A percentile compares a stretch with the other conserved stretches of the same genome.
phyloP scores from a whole-genome alignment of 2,888 invertebrate genomes.

The Scrobipalpa atriplicella region DNA sequence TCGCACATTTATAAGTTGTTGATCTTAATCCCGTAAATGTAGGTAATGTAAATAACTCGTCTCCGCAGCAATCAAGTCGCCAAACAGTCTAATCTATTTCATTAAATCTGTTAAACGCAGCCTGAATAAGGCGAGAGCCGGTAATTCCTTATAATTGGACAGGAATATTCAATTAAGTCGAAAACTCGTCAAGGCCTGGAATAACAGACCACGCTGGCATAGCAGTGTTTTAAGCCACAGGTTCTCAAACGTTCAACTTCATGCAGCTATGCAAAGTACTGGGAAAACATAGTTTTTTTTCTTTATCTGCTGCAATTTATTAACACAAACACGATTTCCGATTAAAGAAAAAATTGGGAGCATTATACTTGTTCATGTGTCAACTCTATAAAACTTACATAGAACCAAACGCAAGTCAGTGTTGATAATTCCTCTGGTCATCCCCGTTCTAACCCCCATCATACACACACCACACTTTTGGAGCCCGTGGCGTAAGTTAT shows the following conservation, averaged over 20 bases:
- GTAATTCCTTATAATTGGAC: slow-evolving; percentile 39
- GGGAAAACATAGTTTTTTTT: too few relatives aligned
- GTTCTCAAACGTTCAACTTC: neutral
- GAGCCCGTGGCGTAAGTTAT: slow-evolving; percentile 55
- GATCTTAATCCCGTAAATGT: neutral
- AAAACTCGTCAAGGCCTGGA: slow-evolving; percentile 51
- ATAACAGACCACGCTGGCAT: slow-evolving; percentile 49
- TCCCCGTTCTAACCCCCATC: neutral
- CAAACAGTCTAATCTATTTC: slow-evolving; percentile 28
- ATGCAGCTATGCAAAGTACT: neutral
- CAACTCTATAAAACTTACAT: too few relatives aligned
- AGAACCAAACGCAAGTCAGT: too few relatives aligned
- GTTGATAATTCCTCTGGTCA: too few relatives aligned
- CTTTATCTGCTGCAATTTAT: too few relatives aligned
- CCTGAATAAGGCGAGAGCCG: slow-evolving; percentile 15
- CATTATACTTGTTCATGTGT: too few relatives aligned
- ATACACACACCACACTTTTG: neutral
- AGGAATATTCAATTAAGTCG: slow-evolving; percentile 57
- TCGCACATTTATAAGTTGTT: too few relatives aligned
- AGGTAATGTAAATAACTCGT: neutral
- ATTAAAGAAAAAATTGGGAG: too few relatives aligned
- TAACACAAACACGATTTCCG: too few relatives aligned
- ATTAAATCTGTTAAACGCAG: slow-evolving; percentile 30
- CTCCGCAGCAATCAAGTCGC: neutral
- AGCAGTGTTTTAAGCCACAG: slow-evolving; percentile 39